Conservation (phyloP, 2,113 vertebrate species). For the Pelobates fuscus region DNA sequence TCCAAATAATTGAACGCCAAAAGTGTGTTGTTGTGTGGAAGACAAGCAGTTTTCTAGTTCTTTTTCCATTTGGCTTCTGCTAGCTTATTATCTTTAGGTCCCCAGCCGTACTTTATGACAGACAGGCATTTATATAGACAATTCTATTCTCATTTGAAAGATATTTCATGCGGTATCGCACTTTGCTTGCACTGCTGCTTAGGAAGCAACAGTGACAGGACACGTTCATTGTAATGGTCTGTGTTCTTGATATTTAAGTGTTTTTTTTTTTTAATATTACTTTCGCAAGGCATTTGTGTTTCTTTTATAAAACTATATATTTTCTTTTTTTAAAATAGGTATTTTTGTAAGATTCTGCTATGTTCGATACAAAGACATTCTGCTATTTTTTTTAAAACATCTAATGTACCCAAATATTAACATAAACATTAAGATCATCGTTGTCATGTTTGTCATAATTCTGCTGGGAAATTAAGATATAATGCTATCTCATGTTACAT, state of each 20-base stretch:
- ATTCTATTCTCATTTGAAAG: constrained; percentile 47
- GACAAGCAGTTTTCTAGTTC: neutral
- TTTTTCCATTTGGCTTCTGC: constrained; percentile 48
- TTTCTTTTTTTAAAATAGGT: no score
- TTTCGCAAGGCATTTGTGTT: constrained; percentile 1
- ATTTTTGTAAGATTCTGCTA: no score
- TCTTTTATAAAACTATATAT: no score
- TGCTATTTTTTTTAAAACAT: no score
- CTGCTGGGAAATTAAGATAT: no score
- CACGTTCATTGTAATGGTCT: neutral
- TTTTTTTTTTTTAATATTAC: neutral
- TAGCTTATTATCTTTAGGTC: constrained; percentile 49
- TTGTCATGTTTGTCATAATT: no score
- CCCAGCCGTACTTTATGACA: constrained; percentile 44
- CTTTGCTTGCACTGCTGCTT: constrained; percentile 42
- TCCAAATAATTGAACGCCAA: constrained; percentile 31
- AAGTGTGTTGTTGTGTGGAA: constrained; percentile 9
- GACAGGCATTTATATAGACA: constrained; percentile 49
- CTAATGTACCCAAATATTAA: no score
- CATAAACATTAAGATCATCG: no score
- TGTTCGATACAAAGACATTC: no score
- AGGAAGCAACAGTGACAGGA: constrained; percentile 2
- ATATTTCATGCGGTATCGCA: constrained; percentile 30
- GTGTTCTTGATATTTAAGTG: constrained; percentile 6
- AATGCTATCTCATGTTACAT: no score